Evolutionary conservation across 1,140 invertebrate species (phyloP).

Genomic region (Choristoneura fumiferana): DNA sequence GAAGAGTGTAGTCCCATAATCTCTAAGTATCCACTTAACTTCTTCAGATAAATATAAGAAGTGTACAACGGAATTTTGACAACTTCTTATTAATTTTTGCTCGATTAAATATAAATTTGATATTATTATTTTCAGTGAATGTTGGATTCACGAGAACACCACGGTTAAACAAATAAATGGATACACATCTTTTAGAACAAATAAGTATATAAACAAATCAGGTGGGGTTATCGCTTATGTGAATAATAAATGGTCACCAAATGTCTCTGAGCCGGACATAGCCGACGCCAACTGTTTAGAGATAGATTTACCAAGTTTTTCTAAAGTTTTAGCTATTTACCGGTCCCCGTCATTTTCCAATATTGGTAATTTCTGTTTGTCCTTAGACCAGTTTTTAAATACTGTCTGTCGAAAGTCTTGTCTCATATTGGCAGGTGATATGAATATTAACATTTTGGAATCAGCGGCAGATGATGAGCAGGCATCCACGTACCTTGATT

Average conservation of each 20-base stretch:
- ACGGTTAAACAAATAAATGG: constrained; percentile 11
- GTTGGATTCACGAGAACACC: constrained; percentile 13
- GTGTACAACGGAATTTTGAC: constrained; percentile 20
- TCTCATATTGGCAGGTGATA: constrained; percentile 21
- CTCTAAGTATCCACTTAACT: neutral
- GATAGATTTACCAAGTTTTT: neutral
- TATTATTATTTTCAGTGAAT: constrained; percentile 21
- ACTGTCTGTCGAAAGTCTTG: neutral
- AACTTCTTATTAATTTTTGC: constrained; percentile 1
- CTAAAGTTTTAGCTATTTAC: constrained; percentile 14
- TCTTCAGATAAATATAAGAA: constrained; percentile 21
- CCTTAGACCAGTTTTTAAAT: constrained; percentile 9
- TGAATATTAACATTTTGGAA: constrained; percentile 19
- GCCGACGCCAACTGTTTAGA: constrained; percentile 14
- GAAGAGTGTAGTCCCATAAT: neutral
- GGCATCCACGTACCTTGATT: neutral
- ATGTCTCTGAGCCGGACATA: constrained; percentile 12
- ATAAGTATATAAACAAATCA: constrained; percentile 19
- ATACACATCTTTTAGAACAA: constrained; percentile 12
- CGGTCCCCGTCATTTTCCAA: constrained; percentile 20
- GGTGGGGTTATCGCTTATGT: constrained; percentile 21
- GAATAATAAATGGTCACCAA: constrained; percentile 5
- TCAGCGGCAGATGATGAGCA: neutral
- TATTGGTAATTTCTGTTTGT: neutral
- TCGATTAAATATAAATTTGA: constrained; percentile 4